Evolutionary conservation across 2,888 invertebrate genomes (phyloP).

Genomic region (Parnassius glacialis): DNA sequence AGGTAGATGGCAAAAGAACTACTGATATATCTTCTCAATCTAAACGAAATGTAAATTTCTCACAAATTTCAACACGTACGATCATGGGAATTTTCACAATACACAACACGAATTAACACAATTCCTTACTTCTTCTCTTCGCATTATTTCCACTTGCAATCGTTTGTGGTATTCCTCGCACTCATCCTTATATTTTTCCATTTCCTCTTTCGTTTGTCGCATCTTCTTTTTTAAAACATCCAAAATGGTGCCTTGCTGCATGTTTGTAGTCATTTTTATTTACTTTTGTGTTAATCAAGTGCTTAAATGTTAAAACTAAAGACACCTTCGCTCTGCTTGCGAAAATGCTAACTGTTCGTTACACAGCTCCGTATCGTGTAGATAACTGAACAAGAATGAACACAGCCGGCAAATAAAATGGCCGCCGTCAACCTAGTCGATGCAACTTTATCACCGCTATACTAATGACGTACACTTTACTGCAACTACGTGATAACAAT

Average conservation of each 20-base stretch:
- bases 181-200: slow-evolving; percentile 99
- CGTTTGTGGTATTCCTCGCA: slow-evolving; percentile 97
- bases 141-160: slow-evolving; percentile 96
- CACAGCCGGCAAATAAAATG: slow-evolving; percentile 79
- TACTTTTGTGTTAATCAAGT: slow-evolving; percentile 67
- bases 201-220: slow-evolving; percentile 99
- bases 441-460: slow-evolving; percentile 59
- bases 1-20: slow-evolving; percentile 66
- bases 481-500: slow-evolving; percentile 40
- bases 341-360: slow-evolving; percentile 79
- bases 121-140: slow-evolving; percentile 97
- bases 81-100: slow-evolving; percentile 47
- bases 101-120: slow-evolving; percentile 67
- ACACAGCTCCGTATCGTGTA: slow-evolving; percentile 70
- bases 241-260: slow-evolving; percentile 95
- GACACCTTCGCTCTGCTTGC: slow-evolving; percentile 78
- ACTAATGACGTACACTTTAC: slow-evolving; percentile 48
- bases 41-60: slow-evolving; percentile 44
- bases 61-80: slow-evolving; percentile 49
- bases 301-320: slow-evolving; percentile 70
- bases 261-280: slow-evolving; percentile 90
- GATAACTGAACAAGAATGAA: slow-evolving; percentile 78
- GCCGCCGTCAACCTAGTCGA: slow-evolving; percentile 70
- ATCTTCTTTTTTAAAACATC: slow-evolving; percentile 99
- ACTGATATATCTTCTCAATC: slow-evolving; percentile 64